These are phyloP conservation scores for Phaetusa simplex DNA, from an alignment of 2,113 vertebrate species.

Conservation along the genomic window DNA sequence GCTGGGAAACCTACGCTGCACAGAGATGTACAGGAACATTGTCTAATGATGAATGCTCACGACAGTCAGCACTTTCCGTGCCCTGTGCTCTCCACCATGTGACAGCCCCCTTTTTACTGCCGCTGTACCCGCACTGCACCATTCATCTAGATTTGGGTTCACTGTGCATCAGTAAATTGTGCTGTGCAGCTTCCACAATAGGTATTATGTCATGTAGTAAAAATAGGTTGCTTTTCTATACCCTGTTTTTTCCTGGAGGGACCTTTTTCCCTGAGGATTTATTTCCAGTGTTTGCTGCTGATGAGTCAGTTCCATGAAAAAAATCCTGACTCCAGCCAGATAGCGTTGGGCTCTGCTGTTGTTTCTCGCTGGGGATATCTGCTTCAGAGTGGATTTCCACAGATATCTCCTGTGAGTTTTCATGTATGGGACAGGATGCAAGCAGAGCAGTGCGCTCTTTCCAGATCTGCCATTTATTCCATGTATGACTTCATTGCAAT, in stretches of 20 bases:
- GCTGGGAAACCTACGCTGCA: neutral
- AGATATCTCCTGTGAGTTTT: no score
- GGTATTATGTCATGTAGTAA: neutral
- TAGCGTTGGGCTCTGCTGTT: neutral
- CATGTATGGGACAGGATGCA: neutral
- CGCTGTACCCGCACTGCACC: neutral
- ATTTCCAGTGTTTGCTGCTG: slow-evolving; percentile 4
- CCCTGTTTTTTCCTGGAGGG: neutral
- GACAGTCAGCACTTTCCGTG: neutral
- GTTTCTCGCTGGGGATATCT: neutral
- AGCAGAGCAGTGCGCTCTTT: fast-evolving
- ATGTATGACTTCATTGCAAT: fast-evolving
- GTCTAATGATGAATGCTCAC: neutral
- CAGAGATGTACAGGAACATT: neutral
- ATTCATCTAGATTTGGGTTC: neutral
- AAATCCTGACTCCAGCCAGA: neutral
- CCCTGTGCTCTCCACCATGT: neutral
- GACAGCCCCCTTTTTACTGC: neutral
- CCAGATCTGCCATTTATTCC: neutral
- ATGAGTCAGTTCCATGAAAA: neutral
- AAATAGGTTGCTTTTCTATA: slow-evolving; percentile 3
- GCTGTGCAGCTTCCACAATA: neutral
- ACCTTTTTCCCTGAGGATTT: neutral
- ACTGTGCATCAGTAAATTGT: neutral
- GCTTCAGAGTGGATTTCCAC: neutral